phyloP scores from a whole-genome alignment of 2,888 invertebrate genomes.

The Synergus gifuensis region DNA sequence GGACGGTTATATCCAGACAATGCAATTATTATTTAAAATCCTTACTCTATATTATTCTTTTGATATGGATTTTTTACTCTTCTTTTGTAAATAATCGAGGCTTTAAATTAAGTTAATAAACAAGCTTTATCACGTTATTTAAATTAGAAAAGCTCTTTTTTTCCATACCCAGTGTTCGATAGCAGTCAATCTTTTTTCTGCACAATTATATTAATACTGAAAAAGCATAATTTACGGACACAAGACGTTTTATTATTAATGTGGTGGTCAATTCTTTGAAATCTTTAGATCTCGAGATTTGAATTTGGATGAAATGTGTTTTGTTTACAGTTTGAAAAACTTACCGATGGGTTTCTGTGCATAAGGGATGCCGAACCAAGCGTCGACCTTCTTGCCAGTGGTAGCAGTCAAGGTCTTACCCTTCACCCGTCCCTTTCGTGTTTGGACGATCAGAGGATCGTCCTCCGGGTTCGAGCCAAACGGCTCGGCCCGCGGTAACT shows the following conservation, averaged over 20 bases:
- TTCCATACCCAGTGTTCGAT: too few species aligned
- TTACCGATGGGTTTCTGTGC: constrained; percentile 87
- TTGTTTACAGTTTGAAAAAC: constrained; percentile 44
- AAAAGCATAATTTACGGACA: too few species aligned
- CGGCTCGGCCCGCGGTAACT: constrained; percentile 75
- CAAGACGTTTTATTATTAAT: not conserved
- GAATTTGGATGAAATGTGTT: not conserved
- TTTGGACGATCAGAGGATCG: constrained; percentile 87
- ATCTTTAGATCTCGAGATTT: not conserved
- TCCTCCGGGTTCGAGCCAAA: constrained; percentile 78
- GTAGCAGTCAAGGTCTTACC: constrained; percentile 87
- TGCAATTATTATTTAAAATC: not conserved
- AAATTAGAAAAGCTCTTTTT: too few species aligned
- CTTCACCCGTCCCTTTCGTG: constrained; percentile 87
- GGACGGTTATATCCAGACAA: not conserved
- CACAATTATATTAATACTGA: too few species aligned
- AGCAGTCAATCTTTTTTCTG: too few species aligned
- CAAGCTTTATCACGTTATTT: too few species aligned
- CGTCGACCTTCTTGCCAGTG: constrained; percentile 89
- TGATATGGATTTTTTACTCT: too few species aligned
- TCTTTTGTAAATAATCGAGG: too few species aligned
- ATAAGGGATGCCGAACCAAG: constrained; percentile 91
- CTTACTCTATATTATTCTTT: not conserved
- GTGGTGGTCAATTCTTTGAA: not conserved
- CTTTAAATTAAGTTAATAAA: too few species aligned